These are phyloP conservation scores for Pteronura brasiliensis DNA, from an alignment of 2,113 vertebrate species.

Conservation along the genomic window DNA sequence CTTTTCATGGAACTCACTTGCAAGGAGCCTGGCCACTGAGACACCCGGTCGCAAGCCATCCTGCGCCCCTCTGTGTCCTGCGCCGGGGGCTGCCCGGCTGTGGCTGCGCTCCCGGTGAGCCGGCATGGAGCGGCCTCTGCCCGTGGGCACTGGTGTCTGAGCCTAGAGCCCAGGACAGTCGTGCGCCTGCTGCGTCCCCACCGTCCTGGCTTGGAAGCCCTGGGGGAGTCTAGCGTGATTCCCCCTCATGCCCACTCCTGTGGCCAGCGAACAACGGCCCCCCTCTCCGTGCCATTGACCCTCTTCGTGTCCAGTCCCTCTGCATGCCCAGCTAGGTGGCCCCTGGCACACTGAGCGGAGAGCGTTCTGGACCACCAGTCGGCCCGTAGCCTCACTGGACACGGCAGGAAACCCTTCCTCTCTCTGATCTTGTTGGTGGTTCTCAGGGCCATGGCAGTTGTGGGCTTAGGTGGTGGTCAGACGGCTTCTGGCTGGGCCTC, in stretches of 20 bases:
- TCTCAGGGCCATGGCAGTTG: rapidly evolving
- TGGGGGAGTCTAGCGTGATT: not conserved
- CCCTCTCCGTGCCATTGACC: not conserved
- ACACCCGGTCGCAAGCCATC: rapidly evolving
- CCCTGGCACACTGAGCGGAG: rapidly evolving
- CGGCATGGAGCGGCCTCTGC: rapidly evolving
- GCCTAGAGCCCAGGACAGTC: not conserved
- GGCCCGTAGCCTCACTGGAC: not conserved
- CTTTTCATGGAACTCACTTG: too few relatives aligned
- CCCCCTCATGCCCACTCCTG: rapidly evolving
- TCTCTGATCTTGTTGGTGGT: not conserved
- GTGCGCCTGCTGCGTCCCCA: rapidly evolving
- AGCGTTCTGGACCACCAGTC: not conserved
- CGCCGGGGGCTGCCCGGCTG: rapidly evolving
- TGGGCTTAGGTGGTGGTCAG: not conserved
- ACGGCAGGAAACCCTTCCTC: not conserved
- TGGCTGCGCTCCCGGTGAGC: not conserved
- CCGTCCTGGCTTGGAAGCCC: not conserved
- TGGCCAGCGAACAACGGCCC: not conserved
- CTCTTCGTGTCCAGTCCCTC: not conserved
- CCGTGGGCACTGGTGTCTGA: not conserved
- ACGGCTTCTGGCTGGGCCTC: not conserved
- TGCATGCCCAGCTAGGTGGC: not conserved
- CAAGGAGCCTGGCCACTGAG: too few relatives aligned
- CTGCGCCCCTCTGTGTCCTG: not conserved